Evolutionary conservation across 2,888 invertebrate species (phyloP).

Genomic region (Drosophila pullipes): DNA sequence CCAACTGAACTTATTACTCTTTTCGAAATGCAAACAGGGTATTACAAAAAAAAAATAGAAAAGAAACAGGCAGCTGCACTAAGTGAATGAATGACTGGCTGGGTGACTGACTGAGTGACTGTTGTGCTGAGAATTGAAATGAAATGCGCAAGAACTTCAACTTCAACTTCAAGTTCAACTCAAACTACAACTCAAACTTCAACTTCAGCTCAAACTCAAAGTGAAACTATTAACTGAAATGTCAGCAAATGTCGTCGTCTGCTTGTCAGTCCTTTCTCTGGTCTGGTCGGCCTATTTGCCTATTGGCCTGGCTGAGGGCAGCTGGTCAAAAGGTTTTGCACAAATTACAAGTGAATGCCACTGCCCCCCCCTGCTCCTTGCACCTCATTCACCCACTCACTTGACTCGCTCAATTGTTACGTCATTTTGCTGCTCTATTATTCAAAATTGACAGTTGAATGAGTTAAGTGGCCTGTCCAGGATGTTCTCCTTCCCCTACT

Average conservation of each 20-base stretch:
- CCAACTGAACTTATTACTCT: neutral
- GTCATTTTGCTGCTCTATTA: constrained; percentile 75
- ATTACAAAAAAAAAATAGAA: neutral
- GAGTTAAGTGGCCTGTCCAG: constrained; percentile 68
- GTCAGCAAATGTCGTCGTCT: constrained; percentile 10
- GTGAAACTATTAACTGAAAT: constrained; percentile 7
- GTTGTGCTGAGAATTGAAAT: constrained; percentile 63
- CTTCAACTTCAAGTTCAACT: neutral
- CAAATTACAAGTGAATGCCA: constrained; percentile 73
- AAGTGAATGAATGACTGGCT: constrained; percentile 40
- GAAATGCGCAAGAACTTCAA: constrained; percentile 51
- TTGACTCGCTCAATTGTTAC: constrained; percentile 60
- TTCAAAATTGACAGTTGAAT: constrained; percentile 79
- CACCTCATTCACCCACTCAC: constrained; percentile 3
- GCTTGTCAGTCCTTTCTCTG: neutral
- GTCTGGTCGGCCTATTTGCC: constrained; percentile 37
- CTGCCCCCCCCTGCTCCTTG: constrained; percentile 7
- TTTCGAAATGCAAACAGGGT: neutral
- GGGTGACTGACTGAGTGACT: constrained; percentile 31
- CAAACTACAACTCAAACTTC: neutral
- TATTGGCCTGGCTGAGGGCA: neutral
- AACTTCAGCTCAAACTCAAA: neutral
- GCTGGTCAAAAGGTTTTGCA: constrained; percentile 62
- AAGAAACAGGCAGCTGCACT: constrained; percentile 13
- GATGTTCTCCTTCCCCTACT: constrained; percentile 10